Percentiles rank a stretch among this genome's conserved stretches.
phyloP scores from a whole-genome alignment of 2,888 invertebrate species.

The Agonum fuliginosum region DNA sequence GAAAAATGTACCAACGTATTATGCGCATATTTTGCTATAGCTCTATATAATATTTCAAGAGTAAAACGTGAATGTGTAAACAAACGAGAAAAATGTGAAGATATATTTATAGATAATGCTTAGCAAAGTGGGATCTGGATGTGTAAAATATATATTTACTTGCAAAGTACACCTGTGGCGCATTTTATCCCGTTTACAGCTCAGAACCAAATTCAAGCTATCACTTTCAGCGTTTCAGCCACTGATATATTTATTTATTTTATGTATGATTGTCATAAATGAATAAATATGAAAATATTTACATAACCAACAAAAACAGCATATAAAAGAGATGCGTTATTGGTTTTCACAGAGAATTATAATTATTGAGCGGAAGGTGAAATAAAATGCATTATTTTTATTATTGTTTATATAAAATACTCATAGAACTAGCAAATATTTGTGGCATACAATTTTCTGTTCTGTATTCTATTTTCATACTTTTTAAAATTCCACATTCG shows the following conservation, averaged over 20 bases:
- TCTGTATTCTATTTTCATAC: slow-evolving; percentile 23
- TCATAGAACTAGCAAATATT: neutral
- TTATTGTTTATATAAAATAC: neutral
- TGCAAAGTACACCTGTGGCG: slow-evolving; percentile 30
- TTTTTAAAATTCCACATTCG: slow-evolving; percentile 33
- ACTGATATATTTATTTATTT: slow-evolving; percentile 31
- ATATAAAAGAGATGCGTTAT: neutral
- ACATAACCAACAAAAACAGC: neutral
- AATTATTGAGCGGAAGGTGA: too few relatives aligned
- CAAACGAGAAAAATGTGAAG: neutral
- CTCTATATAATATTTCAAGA: too few relatives aligned
- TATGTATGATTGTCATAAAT: slow-evolving; percentile 2
- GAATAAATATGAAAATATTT: neutral
- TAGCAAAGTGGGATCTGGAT: neutral
- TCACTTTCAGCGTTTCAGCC: slow-evolving; percentile 27
- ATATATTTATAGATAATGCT: slow-evolving; percentile 17
- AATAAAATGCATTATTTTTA: neutral
- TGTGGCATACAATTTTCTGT: too few relatives aligned
- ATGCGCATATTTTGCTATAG: too few relatives aligned
- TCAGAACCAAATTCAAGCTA: neutral
- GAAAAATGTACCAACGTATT: too few relatives aligned
- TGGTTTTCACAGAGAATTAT: too few relatives aligned
- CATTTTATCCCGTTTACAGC: slow-evolving; percentile 5
- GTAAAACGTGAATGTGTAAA: neutral
- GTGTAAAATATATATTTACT: slow-evolving; percentile 33